Conservation (phyloP, 2,113 vertebrate genomes). For the Eubucco bourcierii region DNA sequence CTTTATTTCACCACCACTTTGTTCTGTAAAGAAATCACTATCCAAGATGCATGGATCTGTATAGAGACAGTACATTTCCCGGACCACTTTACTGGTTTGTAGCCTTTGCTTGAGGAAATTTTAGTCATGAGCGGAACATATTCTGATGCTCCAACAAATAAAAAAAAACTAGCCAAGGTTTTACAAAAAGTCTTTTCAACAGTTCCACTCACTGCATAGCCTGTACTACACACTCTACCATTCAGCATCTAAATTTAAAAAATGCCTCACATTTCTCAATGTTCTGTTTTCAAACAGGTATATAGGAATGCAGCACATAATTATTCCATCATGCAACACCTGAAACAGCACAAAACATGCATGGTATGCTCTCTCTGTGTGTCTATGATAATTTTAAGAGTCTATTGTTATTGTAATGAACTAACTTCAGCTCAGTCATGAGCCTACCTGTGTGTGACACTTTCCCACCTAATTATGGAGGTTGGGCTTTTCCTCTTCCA, state of each 20-base stretch:
- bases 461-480: background rate
- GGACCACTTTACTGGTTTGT: background rate
- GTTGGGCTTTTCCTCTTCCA: background rate
- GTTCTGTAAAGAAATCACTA: background rate
- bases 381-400: background rate
- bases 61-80: background rate
- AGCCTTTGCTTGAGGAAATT: background rate
- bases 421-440: background rate
- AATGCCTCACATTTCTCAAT: background rate
- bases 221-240: fast-evolving
- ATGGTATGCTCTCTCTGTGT: background rate
- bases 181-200: background rate
- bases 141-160: background rate
- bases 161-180: background rate
- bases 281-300: background rate
- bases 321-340: background rate
- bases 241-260: background rate
- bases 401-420: background rate
- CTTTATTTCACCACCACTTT: background rate
- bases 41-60: fast-evolving
- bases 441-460: background rate
- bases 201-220: background rate
- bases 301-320: background rate
- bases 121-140: background rate
- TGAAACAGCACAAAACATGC: background rate